Conservation (phyloP, 2,113 vertebrate species). For the Spea bombifrons region DNA sequence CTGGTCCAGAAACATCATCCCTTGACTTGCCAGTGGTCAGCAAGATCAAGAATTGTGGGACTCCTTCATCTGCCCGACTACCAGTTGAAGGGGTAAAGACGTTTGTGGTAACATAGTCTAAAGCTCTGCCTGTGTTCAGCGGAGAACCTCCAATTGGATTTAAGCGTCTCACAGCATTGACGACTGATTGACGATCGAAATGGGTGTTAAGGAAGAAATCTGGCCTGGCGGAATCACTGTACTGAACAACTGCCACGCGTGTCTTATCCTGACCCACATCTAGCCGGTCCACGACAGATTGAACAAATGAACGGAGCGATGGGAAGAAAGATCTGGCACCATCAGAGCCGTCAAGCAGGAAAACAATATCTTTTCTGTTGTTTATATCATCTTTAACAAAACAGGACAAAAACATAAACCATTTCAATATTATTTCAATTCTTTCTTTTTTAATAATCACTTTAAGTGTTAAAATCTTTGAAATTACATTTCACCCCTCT, state of each 20-base stretch:
- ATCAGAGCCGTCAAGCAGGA: constrained; percentile 90
- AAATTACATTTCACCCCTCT: too few relatives aligned
- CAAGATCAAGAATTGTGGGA: constrained; percentile 82
- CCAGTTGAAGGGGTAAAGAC: constrained; percentile 77
- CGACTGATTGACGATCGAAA: constrained; percentile 70
- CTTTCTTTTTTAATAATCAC: too few relatives aligned
- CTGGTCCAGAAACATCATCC: constrained; percentile 81
- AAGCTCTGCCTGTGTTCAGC: constrained; percentile 82
- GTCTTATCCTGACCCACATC: constrained; percentile 74
- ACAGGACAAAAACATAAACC: background rate
- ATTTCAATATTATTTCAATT: background rate
- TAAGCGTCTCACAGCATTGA: constrained; percentile 62
- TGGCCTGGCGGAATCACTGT: constrained; percentile 74
- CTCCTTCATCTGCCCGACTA: constrained; percentile 70
- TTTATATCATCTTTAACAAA: constrained; percentile 59
- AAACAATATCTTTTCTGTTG: constrained; percentile 84
- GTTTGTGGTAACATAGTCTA: constrained; percentile 78
- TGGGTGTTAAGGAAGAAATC: constrained; percentile 87
- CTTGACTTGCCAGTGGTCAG: constrained; percentile 81
- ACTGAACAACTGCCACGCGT: constrained; percentile 83
- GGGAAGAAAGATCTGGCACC: constrained; percentile 78
- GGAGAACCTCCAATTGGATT: constrained; percentile 77
- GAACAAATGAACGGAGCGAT: constrained; percentile 74
- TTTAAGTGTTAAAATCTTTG: too few relatives aligned
- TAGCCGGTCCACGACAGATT: constrained; percentile 75